Evolutionary conservation across 37 sponge, comb jelly and placozoan genomes (phyloP).

Genomic region (Cladorhizidae sp.): DNA sequence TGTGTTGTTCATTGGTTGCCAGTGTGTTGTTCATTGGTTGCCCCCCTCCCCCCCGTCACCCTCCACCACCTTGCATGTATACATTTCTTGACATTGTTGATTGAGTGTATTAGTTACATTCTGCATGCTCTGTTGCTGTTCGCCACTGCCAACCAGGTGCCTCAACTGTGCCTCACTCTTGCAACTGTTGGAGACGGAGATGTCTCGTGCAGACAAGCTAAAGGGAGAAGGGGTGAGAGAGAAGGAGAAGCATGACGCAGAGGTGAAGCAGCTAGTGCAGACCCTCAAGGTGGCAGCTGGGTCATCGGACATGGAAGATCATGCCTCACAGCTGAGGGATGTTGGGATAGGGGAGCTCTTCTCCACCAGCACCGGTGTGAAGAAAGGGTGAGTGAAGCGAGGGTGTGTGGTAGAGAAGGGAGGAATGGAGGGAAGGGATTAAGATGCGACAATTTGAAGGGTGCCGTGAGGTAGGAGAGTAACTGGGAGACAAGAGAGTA

Average conservation of each 20-base stretch:
- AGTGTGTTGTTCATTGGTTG: no score
- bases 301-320: not conserved
- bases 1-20: no score
- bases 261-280: constrained; percentile 43
- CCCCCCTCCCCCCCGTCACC: no score
- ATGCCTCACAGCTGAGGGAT: not conserved
- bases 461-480: no score
- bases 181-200: constrained; percentile 56
- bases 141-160: constrained; percentile 49
- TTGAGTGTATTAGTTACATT: no score
- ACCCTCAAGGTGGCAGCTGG: constrained; percentile 26
- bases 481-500: no score
- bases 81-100: no score
- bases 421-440: no score
- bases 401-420: no score
- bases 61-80: no score
- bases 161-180: constrained; percentile 63
- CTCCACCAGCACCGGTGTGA: not conserved
- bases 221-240: constrained; percentile 27
- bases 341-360: not conserved
- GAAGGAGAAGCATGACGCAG: constrained; percentile 50
- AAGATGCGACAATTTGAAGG: no score
- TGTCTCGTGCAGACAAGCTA: constrained; percentile 56
- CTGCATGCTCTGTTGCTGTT: not conserved
- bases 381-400: constrained; percentile 5